Percentiles rank a stretch among this genome's conserved stretches.
phyloP scores from a whole-genome alignment of 2,113 vertebrate species.

The Chascanopsetta lugubris region DNA sequence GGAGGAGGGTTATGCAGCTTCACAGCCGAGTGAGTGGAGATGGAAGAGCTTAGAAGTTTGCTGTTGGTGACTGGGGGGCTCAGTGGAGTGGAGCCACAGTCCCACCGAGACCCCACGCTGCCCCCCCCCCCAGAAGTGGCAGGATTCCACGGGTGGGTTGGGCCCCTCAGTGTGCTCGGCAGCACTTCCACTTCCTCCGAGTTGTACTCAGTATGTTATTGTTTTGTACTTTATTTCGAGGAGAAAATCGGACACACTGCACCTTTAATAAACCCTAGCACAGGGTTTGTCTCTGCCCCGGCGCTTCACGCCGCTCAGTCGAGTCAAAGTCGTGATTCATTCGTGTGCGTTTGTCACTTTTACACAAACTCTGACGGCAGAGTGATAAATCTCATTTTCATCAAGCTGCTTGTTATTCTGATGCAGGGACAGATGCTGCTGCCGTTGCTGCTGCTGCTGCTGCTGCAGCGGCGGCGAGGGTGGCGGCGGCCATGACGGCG shows the following conservation, averaged over 20 bases:
- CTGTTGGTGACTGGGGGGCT: conserved; percentile 61
- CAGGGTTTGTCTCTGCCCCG: too few relatives aligned
- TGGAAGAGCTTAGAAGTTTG: conserved; percentile 67
- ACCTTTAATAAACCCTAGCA: too few relatives aligned
- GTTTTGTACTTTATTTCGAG: too few relatives aligned
- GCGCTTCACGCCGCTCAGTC: conserved; percentile 63
- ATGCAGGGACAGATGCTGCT: conserved; percentile 33
- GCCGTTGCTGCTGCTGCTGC: too few relatives aligned
- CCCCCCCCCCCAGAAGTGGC: conserved; percentile 38
- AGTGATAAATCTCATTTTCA: conserved; percentile 46
- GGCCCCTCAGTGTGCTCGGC: conserved; percentile 16
- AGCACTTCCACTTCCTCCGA: background rate
- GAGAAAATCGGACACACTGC: too few relatives aligned
- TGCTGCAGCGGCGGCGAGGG: background rate
- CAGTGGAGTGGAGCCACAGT: conserved; percentile 60
- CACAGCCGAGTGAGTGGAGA: conserved; percentile 48
- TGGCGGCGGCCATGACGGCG: conserved; percentile 18
- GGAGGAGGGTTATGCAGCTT: conserved; percentile 45
- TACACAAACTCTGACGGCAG: conserved; percentile 30
- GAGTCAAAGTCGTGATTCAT: conserved; percentile 65
- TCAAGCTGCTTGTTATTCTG: conserved; percentile 42
- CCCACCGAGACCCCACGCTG: conserved; percentile 51
- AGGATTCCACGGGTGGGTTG: conserved; percentile 15
- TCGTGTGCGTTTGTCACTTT: conserved; percentile 59
- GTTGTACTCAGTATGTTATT: too few relatives aligned